Evolutionary conservation across 2,113 vertebrate species (phyloP), one percentile per base, ranked within the genome.

Genomic region (Calyptommatus sinebrachiatus): DNA sequence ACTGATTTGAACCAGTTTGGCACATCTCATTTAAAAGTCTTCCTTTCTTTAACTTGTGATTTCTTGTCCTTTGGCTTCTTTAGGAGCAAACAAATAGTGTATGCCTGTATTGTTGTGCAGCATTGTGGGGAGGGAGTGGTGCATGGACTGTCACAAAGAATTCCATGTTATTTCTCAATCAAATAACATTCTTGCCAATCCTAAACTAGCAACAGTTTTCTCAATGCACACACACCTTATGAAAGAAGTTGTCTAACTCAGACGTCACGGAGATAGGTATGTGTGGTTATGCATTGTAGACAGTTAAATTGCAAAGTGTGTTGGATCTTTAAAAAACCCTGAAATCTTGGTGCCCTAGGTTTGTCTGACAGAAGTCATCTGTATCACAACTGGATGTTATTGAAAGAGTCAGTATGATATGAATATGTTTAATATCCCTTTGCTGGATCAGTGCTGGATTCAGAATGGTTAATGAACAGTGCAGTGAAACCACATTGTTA

Each of bases 121-220:
- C 14, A 57, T 57, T 12, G 4, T 31, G 24, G 20, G 28, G 35
- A 45, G 28, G 20, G 12, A 26, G 31, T 26, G 2, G 26, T 29
- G 69, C 78, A 71, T 86, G 68, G 76, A 86, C 73, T 87, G 84
- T 84, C 74, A 83, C 61, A 53, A 87, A 89, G 76, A 69, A 88
- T 86, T 92, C 87, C 78, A 87, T 71, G 84, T 77, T 86, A 10
- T 1, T 71, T 76, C 53, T 82, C 86, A 88, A 88, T 89, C 84
- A 91, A 91, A 79, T 88, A 85, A 91, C 57, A 71, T 89, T 89
- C 76, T 73, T 75, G 86, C 78, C 79, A 83, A 83, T 79, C 82
- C 1, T 90, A 87, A 78, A 46, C 45, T 88, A 81, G 80, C 74
- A 90, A 50, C 79, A 79, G 20, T 77, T 81, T 88, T 86, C 86